These are phyloP conservation scores for Colinus virginianus DNA, from an alignment of 2,113 vertebrate genomes.

Conservation along the genomic window DNA sequence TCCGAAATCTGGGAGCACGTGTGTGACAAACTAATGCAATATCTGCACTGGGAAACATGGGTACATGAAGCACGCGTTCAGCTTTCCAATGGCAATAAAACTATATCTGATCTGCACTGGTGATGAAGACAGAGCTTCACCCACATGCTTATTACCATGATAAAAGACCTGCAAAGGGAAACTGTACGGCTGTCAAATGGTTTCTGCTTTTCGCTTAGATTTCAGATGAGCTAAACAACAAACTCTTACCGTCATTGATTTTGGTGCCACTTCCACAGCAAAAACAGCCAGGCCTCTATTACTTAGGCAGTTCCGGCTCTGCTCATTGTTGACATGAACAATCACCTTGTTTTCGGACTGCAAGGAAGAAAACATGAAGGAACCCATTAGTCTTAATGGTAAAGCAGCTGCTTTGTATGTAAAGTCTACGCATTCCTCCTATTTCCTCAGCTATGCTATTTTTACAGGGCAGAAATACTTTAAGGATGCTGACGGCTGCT, in stretches of 20 bases:
- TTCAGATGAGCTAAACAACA: conserved; percentile 2
- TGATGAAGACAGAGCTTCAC: not conserved
- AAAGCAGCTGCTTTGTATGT: not conserved
- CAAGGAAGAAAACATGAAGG: conserved; percentile 35
- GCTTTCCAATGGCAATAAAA: not conserved
- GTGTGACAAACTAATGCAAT: not conserved
- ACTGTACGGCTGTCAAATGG: not conserved
- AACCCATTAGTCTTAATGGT: not conserved
- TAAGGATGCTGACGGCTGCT: not conserved
- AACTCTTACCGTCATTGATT: conserved; percentile 84
- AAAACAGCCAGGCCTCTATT: conserved; percentile 88
- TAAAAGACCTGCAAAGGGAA: not conserved
- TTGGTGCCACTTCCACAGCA: conserved; percentile 91
- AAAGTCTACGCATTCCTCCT: not conserved
- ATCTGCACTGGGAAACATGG: not conserved
- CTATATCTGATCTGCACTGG: not conserved
- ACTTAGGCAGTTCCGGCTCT: conserved; percentile 89
- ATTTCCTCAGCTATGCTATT: not conserved
- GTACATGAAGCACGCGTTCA: not conserved
- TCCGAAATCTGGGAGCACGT: too few relatives aligned
- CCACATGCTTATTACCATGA: not conserved
- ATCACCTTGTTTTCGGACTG: conserved; percentile 90
- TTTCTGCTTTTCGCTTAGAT: not conserved
- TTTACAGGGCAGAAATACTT: not conserved
- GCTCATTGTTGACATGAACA: conserved; percentile 90